Conservation (phyloP, 1,140 invertebrate species). For the Bombyx mori region ASM3026992v2 NC_085112.1:8143001-8143500, state of each 20-base stretch:
- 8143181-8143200: no score
- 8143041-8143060: neutral
- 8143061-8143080: slow-evolving; percentile 11
- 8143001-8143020: slow-evolving; percentile 12
- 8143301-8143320: slow-evolving; percentile 9
- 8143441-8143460: no score
- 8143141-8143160: slow-evolving; percentile 60
- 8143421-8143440: slow-evolving; percentile 8
- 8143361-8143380: slow-evolving; percentile 3
- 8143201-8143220: no score
- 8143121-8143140: slow-evolving; percentile 42
- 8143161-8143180: neutral
- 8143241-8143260: no score
- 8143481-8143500: no score
- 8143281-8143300: slow-evolving; percentile 13
- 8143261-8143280: slow-evolving; percentile 8
- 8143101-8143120: slow-evolving; percentile 8
- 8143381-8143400: slow-evolving; percentile 2
- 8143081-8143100: slow-evolving; percentile 7
- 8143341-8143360: neutral
- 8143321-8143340: slow-evolving; percentile 1
- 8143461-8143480: no score
- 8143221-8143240: no score
- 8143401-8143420: slow-evolving; percentile 13
- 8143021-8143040: slow-evolving; percentile 14